Evolutionary conservation across 1,140 invertebrate genomes (phyloP).

Genomic region (Andricus grossulariae): DNA sequence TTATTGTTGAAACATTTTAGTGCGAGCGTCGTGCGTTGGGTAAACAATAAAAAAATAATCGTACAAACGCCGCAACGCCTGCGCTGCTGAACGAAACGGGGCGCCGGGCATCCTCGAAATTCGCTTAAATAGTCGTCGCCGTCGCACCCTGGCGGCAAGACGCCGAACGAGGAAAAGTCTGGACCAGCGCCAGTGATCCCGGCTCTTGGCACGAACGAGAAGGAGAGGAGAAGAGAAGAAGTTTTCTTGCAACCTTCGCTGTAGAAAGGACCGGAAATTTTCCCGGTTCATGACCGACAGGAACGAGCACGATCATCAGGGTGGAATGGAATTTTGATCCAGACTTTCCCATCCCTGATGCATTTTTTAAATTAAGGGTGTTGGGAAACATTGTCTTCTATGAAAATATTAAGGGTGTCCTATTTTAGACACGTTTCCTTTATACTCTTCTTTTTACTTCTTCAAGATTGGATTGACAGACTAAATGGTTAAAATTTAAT

Average conservation of each 20-base stretch:
- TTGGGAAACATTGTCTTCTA: too few species aligned
- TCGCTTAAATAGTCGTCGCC: slow-evolving; percentile 74
- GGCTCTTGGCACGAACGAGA: slow-evolving; percentile 34
- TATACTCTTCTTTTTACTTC: too few species aligned
- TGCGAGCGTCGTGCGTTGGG: slow-evolving; percentile 14
- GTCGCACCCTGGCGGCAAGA: slow-evolving; percentile 70
- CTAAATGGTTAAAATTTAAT: too few species aligned
- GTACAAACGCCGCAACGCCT: slow-evolving; percentile 70
- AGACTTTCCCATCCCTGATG: too few species aligned
- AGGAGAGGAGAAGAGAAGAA: too few species aligned
- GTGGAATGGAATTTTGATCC: too few species aligned
- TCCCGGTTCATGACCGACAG: background rate
- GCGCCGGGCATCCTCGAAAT: slow-evolving; percentile 67
- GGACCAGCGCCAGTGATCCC: slow-evolving; percentile 67
- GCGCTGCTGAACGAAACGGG: slow-evolving; percentile 75
- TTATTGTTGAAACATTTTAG: slow-evolving; percentile 6
- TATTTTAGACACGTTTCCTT: too few species aligned
- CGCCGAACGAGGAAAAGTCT: slow-evolving; percentile 63
- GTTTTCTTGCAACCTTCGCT: slow-evolving; percentile 49
- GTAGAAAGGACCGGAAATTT: slow-evolving; percentile 45
- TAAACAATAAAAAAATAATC: slow-evolving; percentile 52
- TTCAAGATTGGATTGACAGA: too few species aligned
- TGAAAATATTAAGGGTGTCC: too few species aligned
- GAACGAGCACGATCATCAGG: background rate
- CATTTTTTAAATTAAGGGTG: too few species aligned